phyloP scores from a whole-genome alignment of 1,140 invertebrate genomes.

The Stegodyphus mimosarum region DNA sequence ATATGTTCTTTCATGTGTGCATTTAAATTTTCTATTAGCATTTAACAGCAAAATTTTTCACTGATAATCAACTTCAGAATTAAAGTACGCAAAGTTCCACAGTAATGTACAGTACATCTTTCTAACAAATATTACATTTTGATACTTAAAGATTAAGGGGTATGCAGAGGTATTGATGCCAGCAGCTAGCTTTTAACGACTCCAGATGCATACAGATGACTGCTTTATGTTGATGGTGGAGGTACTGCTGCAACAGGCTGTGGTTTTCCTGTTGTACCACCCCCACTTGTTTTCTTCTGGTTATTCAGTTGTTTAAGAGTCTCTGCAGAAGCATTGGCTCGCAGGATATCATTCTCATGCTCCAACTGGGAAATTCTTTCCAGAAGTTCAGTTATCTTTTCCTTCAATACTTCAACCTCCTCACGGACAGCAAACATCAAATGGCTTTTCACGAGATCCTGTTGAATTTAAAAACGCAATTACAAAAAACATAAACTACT shows the following conservation, averaged over 20 bases:
- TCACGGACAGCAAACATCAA: conserved; percentile 98
- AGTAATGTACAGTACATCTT: too few relatives aligned
- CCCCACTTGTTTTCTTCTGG: conserved; percentile 30
- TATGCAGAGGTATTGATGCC: conserved; percentile 28
- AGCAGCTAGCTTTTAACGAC: not conserved
- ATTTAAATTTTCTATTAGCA: too few relatives aligned
- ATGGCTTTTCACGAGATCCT: conserved; percentile 97
- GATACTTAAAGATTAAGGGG: conserved; percentile 15
- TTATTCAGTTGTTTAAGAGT: conserved; percentile 69
- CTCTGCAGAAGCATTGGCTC: conserved; percentile 86
- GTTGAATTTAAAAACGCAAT: conserved; percentile 12
- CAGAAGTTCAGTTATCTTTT: conserved; percentile 94
- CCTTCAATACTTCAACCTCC: conserved; percentile 96
- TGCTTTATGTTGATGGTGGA: conserved; percentile 21
- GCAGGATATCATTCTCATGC: conserved; percentile 90
- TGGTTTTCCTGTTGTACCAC: conserved; percentile 6
- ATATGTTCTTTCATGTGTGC: too few relatives aligned
- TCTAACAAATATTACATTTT: not conserved
- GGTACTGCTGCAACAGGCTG: conserved; percentile 7
- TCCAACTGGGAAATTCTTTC: conserved; percentile 93
- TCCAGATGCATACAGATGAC: not conserved
- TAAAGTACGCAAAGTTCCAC: too few relatives aligned
- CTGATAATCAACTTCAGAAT: too few relatives aligned
- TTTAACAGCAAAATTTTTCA: too few relatives aligned
- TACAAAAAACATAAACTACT: not conserved